Percentiles rank a stretch among this genome's conserved stretches.
phyloP scores from a whole-genome alignment of 2,113 vertebrate species.

The Syngnathus floridae region DNA sequence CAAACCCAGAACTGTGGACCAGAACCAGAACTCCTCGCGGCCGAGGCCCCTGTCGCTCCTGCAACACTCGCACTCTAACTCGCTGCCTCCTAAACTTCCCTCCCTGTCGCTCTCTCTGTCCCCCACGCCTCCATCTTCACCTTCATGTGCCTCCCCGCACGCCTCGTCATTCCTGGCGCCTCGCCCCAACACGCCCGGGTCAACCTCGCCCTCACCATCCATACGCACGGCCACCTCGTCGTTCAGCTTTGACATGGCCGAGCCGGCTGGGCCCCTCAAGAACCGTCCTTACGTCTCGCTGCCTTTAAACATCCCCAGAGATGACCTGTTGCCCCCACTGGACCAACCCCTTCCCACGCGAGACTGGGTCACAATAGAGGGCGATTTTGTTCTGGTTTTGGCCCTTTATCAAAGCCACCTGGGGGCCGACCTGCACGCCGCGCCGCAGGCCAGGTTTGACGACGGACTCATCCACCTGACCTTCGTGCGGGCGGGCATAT shows the following conservation, averaged over 20 bases:
- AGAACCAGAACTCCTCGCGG: slow-evolving; percentile 69
- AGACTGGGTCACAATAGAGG: slow-evolving; percentile 82
- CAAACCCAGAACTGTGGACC: slow-evolving; percentile 68
- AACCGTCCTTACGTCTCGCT: slow-evolving; percentile 50
- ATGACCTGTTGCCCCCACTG: slow-evolving; percentile 77
- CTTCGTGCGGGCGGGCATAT: slow-evolving; percentile 80
- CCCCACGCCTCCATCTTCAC: slow-evolving; percentile 68
- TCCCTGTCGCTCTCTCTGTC: slow-evolving; percentile 69
- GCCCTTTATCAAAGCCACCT: slow-evolving; percentile 83
- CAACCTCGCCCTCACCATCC: slow-evolving; percentile 60
- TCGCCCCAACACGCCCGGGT: slow-evolving; percentile 65
- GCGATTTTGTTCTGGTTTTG: slow-evolving; percentile 82
- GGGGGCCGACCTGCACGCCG: slow-evolving; percentile 78
- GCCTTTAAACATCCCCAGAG: slow-evolving; percentile 63
- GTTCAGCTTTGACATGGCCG: slow-evolving; percentile 70
- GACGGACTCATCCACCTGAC: slow-evolving; percentile 84
- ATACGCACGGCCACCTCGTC: slow-evolving; percentile 61
- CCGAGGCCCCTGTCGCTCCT: slow-evolving; percentile 69
- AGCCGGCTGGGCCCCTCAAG: slow-evolving; percentile 57
- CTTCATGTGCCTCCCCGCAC: slow-evolving; percentile 64
- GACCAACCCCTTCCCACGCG: slow-evolving; percentile 76
- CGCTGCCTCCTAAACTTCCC: slow-evolving; percentile 71
- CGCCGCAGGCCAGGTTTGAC: slow-evolving; percentile 77
- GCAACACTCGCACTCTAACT: slow-evolving; percentile 71
- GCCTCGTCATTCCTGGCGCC: slow-evolving; percentile 64